Conservation (phyloP, 2,113 vertebrate genomes). For the Lophura nycthemera region DNA sequence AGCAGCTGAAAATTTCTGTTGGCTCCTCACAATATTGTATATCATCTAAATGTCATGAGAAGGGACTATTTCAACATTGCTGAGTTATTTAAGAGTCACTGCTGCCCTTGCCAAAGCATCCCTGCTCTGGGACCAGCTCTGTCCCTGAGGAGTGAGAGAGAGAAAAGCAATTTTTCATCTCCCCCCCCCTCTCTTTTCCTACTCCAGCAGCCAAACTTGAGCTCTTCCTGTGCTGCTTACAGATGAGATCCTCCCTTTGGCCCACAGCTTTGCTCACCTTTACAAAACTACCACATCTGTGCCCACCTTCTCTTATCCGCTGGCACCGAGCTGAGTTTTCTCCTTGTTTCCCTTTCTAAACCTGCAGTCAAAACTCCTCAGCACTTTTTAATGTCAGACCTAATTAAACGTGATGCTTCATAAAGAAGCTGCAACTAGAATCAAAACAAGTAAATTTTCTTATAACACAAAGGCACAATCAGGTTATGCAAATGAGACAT, state of each 20-base stretch:
- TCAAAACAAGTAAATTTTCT: constrained; percentile 39
- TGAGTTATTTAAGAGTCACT: constrained; percentile 49
- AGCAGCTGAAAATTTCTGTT: constrained; percentile 17
- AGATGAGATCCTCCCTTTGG: neutral
- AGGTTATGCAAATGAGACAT: neutral
- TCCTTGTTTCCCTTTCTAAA: neutral
- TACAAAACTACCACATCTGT: neutral
- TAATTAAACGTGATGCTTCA: constrained; percentile 12
- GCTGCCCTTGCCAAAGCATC: constrained; percentile 45
- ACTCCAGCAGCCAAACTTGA: neutral
- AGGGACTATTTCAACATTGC: constrained; percentile 7
- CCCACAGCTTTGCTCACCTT: neutral
- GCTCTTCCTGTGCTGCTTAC: neutral
- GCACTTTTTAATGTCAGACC: neutral
- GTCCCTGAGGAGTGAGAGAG: neutral
- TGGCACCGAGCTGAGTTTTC: neutral
- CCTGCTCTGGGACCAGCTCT: constrained; percentile 24
- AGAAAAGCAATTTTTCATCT: neutral
- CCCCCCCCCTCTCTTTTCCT: neutral
- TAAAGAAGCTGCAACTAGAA: constrained; percentile 13
- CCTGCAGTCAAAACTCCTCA: neutral
- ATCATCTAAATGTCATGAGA: constrained; percentile 56
- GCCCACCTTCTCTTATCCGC: neutral
- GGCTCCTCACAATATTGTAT: neutral
- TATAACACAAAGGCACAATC: neutral